Evolutionary conservation across 1,140 invertebrate species (phyloP), one percentile per base, ranked within the genome.

Genomic region (Chironomus tepperi): DNA sequence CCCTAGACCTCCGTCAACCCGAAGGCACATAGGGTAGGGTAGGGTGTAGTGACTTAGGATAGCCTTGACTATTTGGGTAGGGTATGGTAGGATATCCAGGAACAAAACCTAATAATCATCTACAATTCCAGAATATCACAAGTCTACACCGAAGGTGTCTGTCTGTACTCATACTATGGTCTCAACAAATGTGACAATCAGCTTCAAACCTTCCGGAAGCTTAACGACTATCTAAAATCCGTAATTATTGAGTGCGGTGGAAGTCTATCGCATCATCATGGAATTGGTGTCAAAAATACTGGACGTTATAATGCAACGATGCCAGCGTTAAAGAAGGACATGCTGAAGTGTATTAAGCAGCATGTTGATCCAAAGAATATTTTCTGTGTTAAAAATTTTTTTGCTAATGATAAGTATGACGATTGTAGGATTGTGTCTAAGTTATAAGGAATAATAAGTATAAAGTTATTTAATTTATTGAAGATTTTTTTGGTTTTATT

Each of bases 131-230:
- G 97, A 6, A 91, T 99, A 0, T 99, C 97, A 7, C 97, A 99
- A 84, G 88, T 87, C 0, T 92, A 99, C 79, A 97, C 99, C 82
- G 90, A 92, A 2, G 97, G 98, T 0, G 97, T 96, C 78, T 98
- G 96, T 81, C 91, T 99, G 73, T 99, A 99, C 81, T 99, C 99
- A 83, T 99, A 99, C 82, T 95, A 99, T 85, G 97, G 88, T 0
- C 97, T 97, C 82, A 96, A 94, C 79, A 91, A 91, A 80, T 84
- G 86, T 7, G 82, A 91, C 15, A 79, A 96, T 82, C 93, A 95
- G 0, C 88, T 97, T 1, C 82, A 87, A 16, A 84, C 90, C 0
- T 97, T 96, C 83, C 93, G 97, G 78, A 82, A 89, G 57, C 89
- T 96, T 21, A 91, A 98, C 84, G 86, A 88, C 21, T 87, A 87